phyloP scores from a whole-genome alignment of 1,140 invertebrate genomes.

The Pachyrhynchus sulphureomaculatus region DNA sequence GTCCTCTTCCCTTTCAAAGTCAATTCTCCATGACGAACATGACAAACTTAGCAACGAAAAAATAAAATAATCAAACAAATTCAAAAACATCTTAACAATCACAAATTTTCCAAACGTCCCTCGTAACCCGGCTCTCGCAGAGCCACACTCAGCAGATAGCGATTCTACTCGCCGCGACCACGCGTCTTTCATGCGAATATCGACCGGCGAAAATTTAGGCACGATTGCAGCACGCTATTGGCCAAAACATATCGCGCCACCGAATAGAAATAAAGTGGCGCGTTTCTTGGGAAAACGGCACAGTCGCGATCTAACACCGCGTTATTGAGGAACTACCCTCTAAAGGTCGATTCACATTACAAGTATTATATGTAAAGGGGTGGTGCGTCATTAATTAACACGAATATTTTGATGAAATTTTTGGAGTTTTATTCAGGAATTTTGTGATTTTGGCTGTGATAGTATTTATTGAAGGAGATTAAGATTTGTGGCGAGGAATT shows the following conservation, averaged over 20 bases:
- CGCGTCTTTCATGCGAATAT: constrained; percentile 26
- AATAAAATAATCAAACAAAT: too few species aligned
- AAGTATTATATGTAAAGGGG: not conserved
- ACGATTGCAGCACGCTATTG: constrained; percentile 28
- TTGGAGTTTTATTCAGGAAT: constrained; percentile 17
- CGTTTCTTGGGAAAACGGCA: not conserved
- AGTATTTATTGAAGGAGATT: not conserved
- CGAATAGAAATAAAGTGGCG: constrained; percentile 28
- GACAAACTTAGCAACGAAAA: too few species aligned
- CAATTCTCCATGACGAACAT: too few species aligned
- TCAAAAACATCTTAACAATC: too few species aligned
- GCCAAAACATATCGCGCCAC: constrained; percentile 25
- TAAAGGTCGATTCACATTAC: not conserved
- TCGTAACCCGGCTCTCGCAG: not conserved
- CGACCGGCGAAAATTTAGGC: constrained; percentile 30
- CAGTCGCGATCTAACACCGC: constrained; percentile 12
- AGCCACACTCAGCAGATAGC: constrained; percentile 21
- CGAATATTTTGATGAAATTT: not conserved
- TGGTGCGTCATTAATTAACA: not conserved
- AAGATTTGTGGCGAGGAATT: too few species aligned
- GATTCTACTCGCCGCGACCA: constrained; percentile 9
- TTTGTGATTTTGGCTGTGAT: constrained; percentile 7
- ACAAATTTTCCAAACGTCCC: not conserved
- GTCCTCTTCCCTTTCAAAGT: too few species aligned
- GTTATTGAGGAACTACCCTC: not conserved